phyloP scores from a whole-genome alignment of 2,888 invertebrate genomes.

The Ceraclea dissimilis region DNA sequence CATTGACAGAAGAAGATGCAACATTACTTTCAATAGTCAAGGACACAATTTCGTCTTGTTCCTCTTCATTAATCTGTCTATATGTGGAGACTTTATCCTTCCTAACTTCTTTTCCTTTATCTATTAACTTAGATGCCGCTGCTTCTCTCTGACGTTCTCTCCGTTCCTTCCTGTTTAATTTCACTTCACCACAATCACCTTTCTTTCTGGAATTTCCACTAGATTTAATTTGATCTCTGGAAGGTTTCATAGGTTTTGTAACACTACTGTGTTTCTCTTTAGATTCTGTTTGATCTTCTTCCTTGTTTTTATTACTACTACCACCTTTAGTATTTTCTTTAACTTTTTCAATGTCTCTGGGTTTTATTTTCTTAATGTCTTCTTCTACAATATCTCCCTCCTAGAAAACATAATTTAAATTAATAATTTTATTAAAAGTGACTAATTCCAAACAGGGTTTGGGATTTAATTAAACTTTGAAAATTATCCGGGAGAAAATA shows the following conservation, averaged over 20 bases:
- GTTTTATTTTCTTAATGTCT: constrained; percentile 44
- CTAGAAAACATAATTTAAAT: constrained; percentile 28
- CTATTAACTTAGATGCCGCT: constrained; percentile 31
- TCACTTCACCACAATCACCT: constrained; percentile 35
- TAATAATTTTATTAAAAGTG: neutral
- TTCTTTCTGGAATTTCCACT: constrained; percentile 37
- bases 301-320: constrained; percentile 32
- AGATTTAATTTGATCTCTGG: constrained; percentile 44
- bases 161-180: constrained; percentile 37
- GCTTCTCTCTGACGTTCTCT: constrained; percentile 42
- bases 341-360: constrained; percentile 42
- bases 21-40: constrained; percentile 10
- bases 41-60: constrained; percentile 11
- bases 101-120: constrained; percentile 38
- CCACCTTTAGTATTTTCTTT: constrained; percentile 28
- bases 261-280: constrained; percentile 37
- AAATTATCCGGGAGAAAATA: too few species aligned
- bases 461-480: neutral
- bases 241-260: constrained; percentile 40
- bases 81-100: constrained; percentile 41
- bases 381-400: constrained; percentile 42
- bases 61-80: constrained; percentile 24
- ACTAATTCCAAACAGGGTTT: neutral
- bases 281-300: constrained; percentile 33
- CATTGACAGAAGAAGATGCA: neutral